These are phyloP conservation scores for Xenopus borealis DNA, from an alignment of 2,113 vertebrate genomes.

Conservation along the genomic window DNA sequence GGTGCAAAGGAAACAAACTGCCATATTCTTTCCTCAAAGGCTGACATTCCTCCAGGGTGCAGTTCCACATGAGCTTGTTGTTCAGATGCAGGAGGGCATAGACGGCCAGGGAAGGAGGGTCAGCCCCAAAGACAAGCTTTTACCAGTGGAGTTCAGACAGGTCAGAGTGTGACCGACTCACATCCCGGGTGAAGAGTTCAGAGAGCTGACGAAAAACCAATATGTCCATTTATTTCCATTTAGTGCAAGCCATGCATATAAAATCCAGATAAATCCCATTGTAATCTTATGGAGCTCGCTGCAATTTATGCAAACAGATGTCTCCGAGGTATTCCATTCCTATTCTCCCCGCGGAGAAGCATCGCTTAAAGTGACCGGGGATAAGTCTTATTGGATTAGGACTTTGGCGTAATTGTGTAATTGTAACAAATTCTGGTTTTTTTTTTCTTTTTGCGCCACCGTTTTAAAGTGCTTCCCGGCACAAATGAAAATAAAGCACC, in stretches of 20 bases:
- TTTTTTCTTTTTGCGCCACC: too few relatives aligned
- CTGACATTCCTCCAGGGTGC: constrained; percentile 26
- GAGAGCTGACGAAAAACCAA: constrained; percentile 76
- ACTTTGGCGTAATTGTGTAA: constrained; percentile 18
- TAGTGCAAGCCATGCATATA: constrained; percentile 78
- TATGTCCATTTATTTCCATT: constrained; percentile 81
- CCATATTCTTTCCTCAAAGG: constrained; percentile 5
- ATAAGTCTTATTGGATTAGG: constrained; percentile 12
- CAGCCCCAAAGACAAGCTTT: constrained; percentile 73
- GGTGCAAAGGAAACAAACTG: neutral
- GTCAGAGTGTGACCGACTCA: constrained; percentile 80
- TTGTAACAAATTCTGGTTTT: constrained; percentile 3
- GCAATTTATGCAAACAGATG: constrained; percentile 74
- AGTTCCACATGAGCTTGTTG: constrained; percentile 24
- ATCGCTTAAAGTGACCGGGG: neutral
- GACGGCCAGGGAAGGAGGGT: constrained; percentile 58
- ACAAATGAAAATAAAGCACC: neutral
- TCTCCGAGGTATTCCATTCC: constrained; percentile 61
- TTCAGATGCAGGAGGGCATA: constrained; percentile 16
- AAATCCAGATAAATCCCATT: constrained; percentile 77
- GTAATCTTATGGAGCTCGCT: constrained; percentile 67
- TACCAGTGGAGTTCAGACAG: constrained; percentile 84
- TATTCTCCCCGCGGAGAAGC: constrained; percentile 58
- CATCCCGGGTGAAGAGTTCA: constrained; percentile 87
- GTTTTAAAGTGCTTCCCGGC: neutral